phyloP scores from a whole-genome alignment of 2,888 invertebrate species.

The Leucozona laternaria region DNA sequence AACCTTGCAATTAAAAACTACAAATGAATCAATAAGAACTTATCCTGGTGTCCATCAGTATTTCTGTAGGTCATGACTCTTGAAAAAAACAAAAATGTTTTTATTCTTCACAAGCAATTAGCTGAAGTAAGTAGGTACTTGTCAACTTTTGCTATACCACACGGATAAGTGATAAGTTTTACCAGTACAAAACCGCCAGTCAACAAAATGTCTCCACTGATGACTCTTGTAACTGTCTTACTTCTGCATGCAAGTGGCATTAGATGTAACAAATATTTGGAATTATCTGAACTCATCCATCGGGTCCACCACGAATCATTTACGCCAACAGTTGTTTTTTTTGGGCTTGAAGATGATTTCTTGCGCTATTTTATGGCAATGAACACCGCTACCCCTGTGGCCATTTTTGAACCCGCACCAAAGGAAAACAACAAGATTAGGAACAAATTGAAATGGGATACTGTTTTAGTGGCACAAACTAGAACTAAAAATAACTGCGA shows the following conservation, averaged over 20 bases:
- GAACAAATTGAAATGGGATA: background rate
- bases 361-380: background rate
- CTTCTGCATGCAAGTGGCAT: background rate
- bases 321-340: background rate
- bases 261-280: background rate
- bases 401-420: background rate
- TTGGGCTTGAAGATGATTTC: background rate
- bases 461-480: conserved; percentile 15
- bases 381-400: background rate
- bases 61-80: background rate
- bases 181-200: background rate
- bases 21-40: too few relatives aligned
- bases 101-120: background rate
- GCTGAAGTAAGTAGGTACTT: too few relatives aligned
- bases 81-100: background rate
- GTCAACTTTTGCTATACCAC: too few relatives aligned
- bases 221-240: background rate
- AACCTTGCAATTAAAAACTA: too few relatives aligned
- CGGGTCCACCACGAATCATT: background rate
- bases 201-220: background rate
- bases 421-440: too few relatives aligned
- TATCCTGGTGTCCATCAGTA: background rate
- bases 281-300: background rate
- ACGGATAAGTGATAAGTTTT: background rate
- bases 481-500: background rate